A percentile compares a stretch with the other conserved stretches of the same genome.
Conservation (phyloP, 2,797 vertebrate genomes). For the Hozukius guyotensis region DNA sequence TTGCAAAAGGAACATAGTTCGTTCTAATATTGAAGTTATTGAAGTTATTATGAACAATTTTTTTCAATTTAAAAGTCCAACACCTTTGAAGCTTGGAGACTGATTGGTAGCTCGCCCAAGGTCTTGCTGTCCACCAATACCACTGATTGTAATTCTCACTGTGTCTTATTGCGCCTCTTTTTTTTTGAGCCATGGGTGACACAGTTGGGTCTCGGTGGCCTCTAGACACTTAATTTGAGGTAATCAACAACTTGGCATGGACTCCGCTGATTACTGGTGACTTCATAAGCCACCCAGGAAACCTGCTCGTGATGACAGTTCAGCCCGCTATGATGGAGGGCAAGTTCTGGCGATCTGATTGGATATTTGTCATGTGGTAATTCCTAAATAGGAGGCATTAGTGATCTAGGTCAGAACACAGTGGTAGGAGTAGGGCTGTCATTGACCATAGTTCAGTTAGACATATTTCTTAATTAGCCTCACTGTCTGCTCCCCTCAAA, state of each 20-base stretch:
- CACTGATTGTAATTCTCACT: constrained; percentile 71
- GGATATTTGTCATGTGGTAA: constrained; percentile 76
- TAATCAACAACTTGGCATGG: constrained; percentile 76
- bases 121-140: constrained; percentile 53
- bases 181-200: constrained; percentile 33
- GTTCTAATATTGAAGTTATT: background rate
- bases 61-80: constrained; percentile 25
- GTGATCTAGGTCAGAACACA: constrained; percentile 77
- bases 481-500: constrained; percentile 78
- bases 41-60: constrained; percentile 35
- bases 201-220: constrained; percentile 44
- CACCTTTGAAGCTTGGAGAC: constrained; percentile 8
- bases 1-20: background rate
- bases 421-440: constrained; percentile 70
- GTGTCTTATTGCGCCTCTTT: constrained; percentile 32
- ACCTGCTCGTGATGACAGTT: constrained; percentile 39
- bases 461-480: constrained; percentile 83
- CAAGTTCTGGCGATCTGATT: constrained; percentile 63
- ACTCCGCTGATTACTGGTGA: constrained; percentile 68
- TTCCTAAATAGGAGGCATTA: constrained; percentile 78
- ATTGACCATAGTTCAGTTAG: constrained; percentile 76
- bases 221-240: constrained; percentile 62
- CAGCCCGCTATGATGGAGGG: constrained; percentile 55
- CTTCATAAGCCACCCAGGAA: constrained; percentile 58
- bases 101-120: constrained; percentile 47